A percentile compares a stretch with the other conserved stretches of the same genome.
Conservation (phyloP, 2,888 invertebrate species). For the Herminia tarsipennalis region DNA sequence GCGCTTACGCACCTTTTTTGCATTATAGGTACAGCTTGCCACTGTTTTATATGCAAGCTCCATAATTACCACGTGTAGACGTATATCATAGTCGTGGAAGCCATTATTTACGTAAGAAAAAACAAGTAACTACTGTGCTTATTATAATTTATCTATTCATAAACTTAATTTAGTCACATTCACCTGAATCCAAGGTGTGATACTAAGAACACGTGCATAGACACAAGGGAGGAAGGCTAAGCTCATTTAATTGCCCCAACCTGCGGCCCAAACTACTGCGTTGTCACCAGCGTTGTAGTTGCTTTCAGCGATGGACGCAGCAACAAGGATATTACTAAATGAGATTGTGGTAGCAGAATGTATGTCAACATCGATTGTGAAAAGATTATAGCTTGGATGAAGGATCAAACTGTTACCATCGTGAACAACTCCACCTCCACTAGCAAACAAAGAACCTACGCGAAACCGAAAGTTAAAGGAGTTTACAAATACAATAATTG, state of each 20-base stretch:
- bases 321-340: constrained; percentile 10
- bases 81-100: no score
- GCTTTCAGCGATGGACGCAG: constrained; percentile 42
- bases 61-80: no score
- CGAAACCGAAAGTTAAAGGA: constrained; percentile 50
- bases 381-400: constrained; percentile 57
- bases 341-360: constrained; percentile 29
- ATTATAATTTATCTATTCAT: no score
- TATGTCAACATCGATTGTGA: constrained; percentile 55
- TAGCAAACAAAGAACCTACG: constrained; percentile 51
- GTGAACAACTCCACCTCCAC: constrained; percentile 53
- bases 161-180: no score
- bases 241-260: constrained; percentile 65
- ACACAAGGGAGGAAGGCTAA: constrained; percentile 55
- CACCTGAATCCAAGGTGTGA: constrained; percentile 53
- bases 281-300: constrained; percentile 37
- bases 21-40: no score
- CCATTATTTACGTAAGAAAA: no score
- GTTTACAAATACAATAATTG: no score
- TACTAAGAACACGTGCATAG: constrained; percentile 56
- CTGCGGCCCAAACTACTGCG: constrained; percentile 54
- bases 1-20: no score
- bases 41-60: no score
- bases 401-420: constrained; percentile 30
- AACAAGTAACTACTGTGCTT: no score